Base-by-base conservation (phyloP, 2,113 vertebrate species). In the Rhinolophus sinicus region DNA sequence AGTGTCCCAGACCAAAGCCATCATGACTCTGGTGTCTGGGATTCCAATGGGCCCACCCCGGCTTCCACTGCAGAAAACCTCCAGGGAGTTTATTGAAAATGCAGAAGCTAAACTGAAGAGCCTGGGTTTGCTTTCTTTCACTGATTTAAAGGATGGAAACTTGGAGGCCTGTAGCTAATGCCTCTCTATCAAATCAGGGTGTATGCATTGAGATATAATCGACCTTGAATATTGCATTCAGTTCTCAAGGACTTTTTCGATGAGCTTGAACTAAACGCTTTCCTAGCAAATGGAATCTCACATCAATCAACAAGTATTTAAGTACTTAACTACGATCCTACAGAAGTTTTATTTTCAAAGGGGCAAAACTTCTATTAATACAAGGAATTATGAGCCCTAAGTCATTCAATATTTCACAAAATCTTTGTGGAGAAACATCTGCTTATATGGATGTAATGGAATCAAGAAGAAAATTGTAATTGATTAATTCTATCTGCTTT, bases 41-140 rank as follows among this genome's bases (percentile, higher is more conserved):
- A 98, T 99, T 97, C 84, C 97, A 12, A 98, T 99, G 98, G 99
- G 99, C n/a, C 99, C 99, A 8, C 99, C 99, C 8, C 99, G 99
- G 19, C 98, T 99, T 77, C 99, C 99, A 0, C 94, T 99, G 88
- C 97, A 97, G 91, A 97, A 56, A 0, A 99, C 99, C 93, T 98
- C 98, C 10, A n/a, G 50, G 9, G 97, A 95, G 11, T 96, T 95
- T 21, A 98, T 98, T 0, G 2, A 28, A 73, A 70, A 97, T 78
- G 98, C 99, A 21, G 97, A 95, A 73, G 96, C 98, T 93, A 99
- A 99, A 95, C 98, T 99, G 84, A 98, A 98, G 22, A 96, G 98
- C 94, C 98, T 99, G 80, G 94, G 97, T 35, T 96, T 94, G 69
- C 98, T 98, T 96, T 95, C 77, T 54, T 67, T 0, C 0, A 50